Percentiles rank a stretch among this genome's conserved stretches.
Conservation (phyloP, 2,113 vertebrate genomes). For the Penelope pileata region DNA sequence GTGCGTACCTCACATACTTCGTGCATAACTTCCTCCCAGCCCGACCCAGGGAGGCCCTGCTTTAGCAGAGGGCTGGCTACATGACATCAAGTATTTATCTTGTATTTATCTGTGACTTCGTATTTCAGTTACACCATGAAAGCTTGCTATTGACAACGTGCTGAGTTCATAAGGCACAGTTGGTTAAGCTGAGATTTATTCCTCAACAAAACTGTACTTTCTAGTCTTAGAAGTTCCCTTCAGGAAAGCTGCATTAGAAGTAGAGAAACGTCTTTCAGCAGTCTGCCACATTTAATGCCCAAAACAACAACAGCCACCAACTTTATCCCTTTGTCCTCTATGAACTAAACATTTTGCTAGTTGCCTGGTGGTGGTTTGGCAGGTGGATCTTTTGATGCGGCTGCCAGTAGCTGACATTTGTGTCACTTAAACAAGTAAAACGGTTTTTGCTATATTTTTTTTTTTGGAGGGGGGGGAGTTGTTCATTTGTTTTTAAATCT, state of each 20-base stretch:
- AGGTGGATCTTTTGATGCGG: not conserved
- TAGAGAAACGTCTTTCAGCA: not conserved
- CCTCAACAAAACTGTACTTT: not conserved
- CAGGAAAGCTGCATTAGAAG: not conserved
- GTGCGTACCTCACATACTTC: fast-evolving
- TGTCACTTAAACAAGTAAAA: not conserved
- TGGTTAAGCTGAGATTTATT: not conserved
- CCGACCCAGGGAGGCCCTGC: not conserved
- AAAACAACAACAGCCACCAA: not conserved
- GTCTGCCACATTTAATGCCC: not conserved
- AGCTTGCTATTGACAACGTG: not conserved
- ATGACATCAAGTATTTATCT: not conserved
- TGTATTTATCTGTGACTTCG: not conserved
- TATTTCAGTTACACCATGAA: not conserved
- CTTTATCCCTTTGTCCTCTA: not conserved
- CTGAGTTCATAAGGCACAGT: not conserved
- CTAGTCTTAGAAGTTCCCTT: not conserved
- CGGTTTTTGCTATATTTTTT: not conserved
- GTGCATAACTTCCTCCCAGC: not conserved
- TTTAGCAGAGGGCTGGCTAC: not conserved
- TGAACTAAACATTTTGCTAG: not conserved
- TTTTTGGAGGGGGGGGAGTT: too few relatives aligned
- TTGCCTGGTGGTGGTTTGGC: not conserved
- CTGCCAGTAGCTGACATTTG: not conserved
- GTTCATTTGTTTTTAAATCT: not conserved